Evolutionary conservation across 2,113 vertebrate genomes (phyloP).

Genomic region (Zosterops japonicus): DNA sequence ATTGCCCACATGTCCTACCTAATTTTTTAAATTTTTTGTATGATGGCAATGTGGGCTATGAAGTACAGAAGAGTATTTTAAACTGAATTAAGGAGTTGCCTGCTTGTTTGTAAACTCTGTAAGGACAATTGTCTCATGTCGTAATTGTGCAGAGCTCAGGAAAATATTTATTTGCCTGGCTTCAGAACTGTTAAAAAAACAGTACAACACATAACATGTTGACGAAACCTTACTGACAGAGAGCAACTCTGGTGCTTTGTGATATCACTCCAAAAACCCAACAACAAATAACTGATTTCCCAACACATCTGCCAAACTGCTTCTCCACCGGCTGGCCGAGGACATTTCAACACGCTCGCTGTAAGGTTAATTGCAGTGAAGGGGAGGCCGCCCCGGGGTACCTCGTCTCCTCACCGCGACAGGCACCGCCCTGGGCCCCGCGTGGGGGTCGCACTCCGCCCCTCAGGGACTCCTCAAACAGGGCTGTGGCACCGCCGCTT

Average conservation of each 20-base stretch:
- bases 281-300: neutral
- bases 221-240: neutral
- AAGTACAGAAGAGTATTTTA: neutral
- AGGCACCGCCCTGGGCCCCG: too few species aligned
- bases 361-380: accelerated
- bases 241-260: neutral
- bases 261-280: neutral
- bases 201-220: neutral
- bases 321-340: neutral
- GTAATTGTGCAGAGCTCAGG: neutral
- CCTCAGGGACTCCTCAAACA: neutral
- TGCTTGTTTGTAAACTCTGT: neutral
- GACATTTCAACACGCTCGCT: neutral
- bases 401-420: neutral
- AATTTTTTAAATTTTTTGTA: neutral
- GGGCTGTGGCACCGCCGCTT: neutral
- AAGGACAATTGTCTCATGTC: neutral
- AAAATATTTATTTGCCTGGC: neutral
- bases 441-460: accelerated
- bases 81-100: neutral
- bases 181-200: neutral
- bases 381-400: neutral
- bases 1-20: too few species aligned
- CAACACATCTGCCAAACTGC: neutral
- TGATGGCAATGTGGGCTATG: neutral